Percentiles rank a stretch among this genome's conserved stretches.
phyloP scores from a whole-genome alignment of 2,797 vertebrate species.

The Moxostoma hubbsi region DNA sequence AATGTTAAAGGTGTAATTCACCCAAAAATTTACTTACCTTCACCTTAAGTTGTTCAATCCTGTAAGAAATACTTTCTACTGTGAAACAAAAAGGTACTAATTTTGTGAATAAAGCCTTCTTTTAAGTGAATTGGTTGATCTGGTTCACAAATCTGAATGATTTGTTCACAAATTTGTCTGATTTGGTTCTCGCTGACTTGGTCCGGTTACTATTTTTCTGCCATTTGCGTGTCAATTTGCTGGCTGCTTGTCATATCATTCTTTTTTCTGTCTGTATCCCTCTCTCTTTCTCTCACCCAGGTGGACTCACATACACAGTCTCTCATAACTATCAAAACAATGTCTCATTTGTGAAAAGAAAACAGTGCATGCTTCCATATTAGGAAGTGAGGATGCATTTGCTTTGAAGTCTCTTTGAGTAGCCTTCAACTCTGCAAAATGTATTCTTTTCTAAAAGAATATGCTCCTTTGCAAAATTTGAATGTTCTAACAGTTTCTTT shows the following conservation, averaged over 20 bases:
- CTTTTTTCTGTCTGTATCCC: slow-evolving; percentile 1
- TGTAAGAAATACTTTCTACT: too few species aligned
- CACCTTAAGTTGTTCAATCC: too few species aligned
- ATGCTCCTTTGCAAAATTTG: slow-evolving; percentile 54
- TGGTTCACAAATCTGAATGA: too few species aligned
- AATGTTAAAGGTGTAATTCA: too few species aligned
- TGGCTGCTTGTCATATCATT: neutral
- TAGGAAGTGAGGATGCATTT: slow-evolving; percentile 48
- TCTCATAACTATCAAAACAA: slow-evolving; percentile 61
- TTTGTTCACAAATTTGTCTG: too few species aligned
- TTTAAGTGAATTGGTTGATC: too few species aligned
- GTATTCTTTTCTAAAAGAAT: slow-evolving; percentile 31
- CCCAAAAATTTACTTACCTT: too few species aligned
- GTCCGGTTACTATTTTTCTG: neutral
- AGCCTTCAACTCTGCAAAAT: slow-evolving; percentile 57
- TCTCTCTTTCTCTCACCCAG: neutral
- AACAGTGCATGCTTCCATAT: slow-evolving; percentile 51
- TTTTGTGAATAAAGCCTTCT: too few species aligned
- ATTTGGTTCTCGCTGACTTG: too few species aligned
- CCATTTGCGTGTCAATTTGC: neutral
- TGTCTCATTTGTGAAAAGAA: slow-evolving; percentile 51
- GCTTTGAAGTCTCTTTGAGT: slow-evolving; percentile 65
- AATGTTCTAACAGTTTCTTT: slow-evolving; percentile 62
- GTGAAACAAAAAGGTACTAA: too few species aligned
- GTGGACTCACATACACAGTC: too few species aligned